Percentiles rank a stretch among this genome's conserved stretches.
These are phyloP conservation scores for Alouatta palliata DNA, from an alignment of 2,113 vertebrate genomes.

Conservation along the genomic window DNA sequence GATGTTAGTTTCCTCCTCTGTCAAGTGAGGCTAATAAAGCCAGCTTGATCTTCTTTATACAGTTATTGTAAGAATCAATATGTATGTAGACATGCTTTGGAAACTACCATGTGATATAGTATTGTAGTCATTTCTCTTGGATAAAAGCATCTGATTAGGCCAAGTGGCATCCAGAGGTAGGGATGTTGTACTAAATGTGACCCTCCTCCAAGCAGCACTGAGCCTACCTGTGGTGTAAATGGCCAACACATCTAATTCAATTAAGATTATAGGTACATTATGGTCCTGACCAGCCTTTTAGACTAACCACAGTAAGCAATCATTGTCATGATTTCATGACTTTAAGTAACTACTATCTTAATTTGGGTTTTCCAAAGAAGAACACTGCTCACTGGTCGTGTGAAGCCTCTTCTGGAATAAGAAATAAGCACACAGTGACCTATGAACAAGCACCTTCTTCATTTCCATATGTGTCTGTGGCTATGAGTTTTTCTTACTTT, in stretches of 20 bases:
- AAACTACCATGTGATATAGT: neutral
- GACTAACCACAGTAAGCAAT: neutral
- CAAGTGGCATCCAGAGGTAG: neutral
- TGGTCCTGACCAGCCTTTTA: neutral
- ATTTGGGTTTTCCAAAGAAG: slow-evolving; percentile 12
- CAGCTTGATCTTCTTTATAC: neutral
- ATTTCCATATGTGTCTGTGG: neutral
- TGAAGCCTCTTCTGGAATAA: neutral
- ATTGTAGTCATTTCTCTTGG: neutral
- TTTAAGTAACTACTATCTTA: slow-evolving; percentile 71
- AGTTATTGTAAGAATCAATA: neutral
- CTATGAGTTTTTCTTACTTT: neutral
- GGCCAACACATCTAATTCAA: neutral
- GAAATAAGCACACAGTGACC: neutral
- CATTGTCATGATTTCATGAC: slow-evolving; percentile 21
- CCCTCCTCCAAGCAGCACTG: neutral
- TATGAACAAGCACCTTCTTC: neutral
- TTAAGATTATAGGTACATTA: neutral
- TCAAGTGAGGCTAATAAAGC: neutral
- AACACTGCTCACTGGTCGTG: slow-evolving; percentile 50
- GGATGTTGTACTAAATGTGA: neutral
- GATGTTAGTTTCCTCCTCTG: neutral
- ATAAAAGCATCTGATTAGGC: neutral
- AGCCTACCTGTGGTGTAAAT: neutral
- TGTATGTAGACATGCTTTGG: neutral